Evolutionary conservation across 2,797 vertebrate species (phyloP).

Genomic region (Halcyon chelicuti): DNA sequence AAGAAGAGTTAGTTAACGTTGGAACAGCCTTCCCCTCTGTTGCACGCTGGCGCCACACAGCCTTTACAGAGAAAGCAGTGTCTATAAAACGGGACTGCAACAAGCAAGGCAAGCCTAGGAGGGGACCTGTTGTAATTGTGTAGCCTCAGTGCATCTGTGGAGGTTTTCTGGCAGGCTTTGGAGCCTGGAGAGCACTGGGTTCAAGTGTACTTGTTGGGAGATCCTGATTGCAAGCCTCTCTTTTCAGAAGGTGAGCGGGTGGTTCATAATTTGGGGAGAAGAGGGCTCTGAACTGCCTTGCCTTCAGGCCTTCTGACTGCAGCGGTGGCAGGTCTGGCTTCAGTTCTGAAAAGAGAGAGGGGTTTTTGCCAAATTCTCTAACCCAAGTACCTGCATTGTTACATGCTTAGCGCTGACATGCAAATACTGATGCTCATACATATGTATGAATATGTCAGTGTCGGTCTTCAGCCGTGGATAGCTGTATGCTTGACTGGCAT

Average conservation of each 20-base stretch:
- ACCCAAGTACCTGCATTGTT: slow-evolving; percentile 71
- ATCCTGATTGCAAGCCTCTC: neutral
- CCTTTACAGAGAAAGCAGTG: neutral
- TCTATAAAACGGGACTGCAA: neutral
- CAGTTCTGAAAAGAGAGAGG: slow-evolving; percentile 46
- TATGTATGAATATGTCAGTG: slow-evolving; percentile 73
- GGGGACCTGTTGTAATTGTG: neutral
- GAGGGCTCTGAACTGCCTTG: neutral
- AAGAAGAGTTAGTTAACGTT: slow-evolving; percentile 5
- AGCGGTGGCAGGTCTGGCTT: slow-evolving; percentile 44
- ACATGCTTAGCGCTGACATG: slow-evolving; percentile 72
- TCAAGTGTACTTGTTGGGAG: neutral
- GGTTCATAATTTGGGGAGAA: neutral
- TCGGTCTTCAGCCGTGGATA: slow-evolving; percentile 68
- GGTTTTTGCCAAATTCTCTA: slow-evolving; percentile 67
- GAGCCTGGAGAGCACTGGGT: neutral
- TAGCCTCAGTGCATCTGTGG: neutral
- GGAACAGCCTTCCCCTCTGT: neutral
- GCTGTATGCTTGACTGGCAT: slow-evolving; percentile 72
- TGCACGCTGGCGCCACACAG: neutral
- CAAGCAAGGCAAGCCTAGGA: neutral
- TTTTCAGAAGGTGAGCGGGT: neutral
- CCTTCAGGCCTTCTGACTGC: slow-evolving; percentile 25
- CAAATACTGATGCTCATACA: slow-evolving; percentile 69
- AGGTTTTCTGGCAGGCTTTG: neutral